Percentiles rank a stretch among this genome's conserved stretches.
phyloP scores from a whole-genome alignment of 2,113 vertebrate genomes.

The Numida meleagris region DNA sequence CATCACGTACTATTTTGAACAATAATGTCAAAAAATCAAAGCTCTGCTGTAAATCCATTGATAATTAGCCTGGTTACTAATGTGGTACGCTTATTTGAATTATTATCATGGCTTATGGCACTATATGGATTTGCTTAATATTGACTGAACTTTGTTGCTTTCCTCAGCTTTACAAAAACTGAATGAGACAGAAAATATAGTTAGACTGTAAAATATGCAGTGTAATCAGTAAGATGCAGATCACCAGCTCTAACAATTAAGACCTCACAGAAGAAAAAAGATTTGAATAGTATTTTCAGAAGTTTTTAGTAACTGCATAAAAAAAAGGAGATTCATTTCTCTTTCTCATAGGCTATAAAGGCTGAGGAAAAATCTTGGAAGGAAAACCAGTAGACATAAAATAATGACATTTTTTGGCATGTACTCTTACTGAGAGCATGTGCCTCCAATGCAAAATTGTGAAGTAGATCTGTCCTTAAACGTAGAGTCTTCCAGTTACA shows the following conservation, averaged over 20 bases:
- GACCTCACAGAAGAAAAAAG: neutral
- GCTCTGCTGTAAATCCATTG: neutral
- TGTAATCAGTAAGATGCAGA: neutral
- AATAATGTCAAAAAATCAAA: neutral
- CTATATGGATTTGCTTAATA: neutral
- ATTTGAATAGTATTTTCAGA: neutral
- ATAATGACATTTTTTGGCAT: neutral
- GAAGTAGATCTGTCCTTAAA: neutral
- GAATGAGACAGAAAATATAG: neutral
- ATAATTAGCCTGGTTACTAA: neutral
- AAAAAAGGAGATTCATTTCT: neutral
- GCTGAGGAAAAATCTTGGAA: neutral
- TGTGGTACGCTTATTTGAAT: neutral
- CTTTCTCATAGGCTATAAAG: neutral
- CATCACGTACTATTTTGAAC: neutral
- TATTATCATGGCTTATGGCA: neutral
- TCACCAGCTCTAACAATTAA: neutral
- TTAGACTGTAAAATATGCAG: neutral
- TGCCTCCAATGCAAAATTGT: neutral
- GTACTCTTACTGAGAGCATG: neutral
- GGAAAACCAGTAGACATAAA: neutral
- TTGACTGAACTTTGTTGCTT: neutral
- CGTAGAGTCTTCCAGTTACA: neutral
- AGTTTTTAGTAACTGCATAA: neutral
- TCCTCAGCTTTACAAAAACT: neutral